Evolutionary conservation across 1,140 invertebrate species (phyloP), one percentile per base, ranked within the genome.

Genomic region (Saccostrea glomerata): DNA sequence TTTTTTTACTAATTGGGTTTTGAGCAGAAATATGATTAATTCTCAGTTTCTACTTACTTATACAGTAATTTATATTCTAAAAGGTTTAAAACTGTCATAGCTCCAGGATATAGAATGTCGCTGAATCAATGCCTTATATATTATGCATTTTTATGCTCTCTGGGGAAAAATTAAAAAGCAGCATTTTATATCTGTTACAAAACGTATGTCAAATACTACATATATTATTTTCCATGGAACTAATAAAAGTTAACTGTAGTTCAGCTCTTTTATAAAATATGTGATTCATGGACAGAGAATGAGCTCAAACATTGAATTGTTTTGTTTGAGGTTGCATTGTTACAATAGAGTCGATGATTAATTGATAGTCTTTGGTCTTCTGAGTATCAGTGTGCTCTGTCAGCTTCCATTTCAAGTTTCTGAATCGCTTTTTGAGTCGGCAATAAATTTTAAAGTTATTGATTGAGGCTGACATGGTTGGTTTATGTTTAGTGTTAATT

Each of bases 321-420:
- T 13, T 30, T 30, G 70, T 77, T 77, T 25, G 12, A 30, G 15
- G 70, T 77, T 77, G 70, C 3, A 36, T 36, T 77, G 70, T 12
- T 15, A 25, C 25, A 30, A 12, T 36, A 12, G 70, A 77, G 70
- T 77, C 25, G 70, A 77, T 77, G 70, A 77, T 36, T 77, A 77
- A 77, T 77, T 77, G 25, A 77, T 77, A 25, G 7, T 30, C 70
- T 77, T 36, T 77, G 25, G 30, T 77, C 70, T 77, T 25, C 15
- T 77, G 70, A 77, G 70, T 77, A 77, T 77, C 30, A 25, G 2
- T 30, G 30, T 77, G 30, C 70, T 77, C 30, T 77, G 70, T 36
- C 23, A 77, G 70, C 70, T 25, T 77, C 9, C 70, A 77, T 77
- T 77, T 77, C 30, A 77, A 77, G 70, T 77, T 77, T 77, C 70